Evolutionary conservation across 2,113 vertebrate species (phyloP).

Genomic region (Phycodurus eques): DNA sequence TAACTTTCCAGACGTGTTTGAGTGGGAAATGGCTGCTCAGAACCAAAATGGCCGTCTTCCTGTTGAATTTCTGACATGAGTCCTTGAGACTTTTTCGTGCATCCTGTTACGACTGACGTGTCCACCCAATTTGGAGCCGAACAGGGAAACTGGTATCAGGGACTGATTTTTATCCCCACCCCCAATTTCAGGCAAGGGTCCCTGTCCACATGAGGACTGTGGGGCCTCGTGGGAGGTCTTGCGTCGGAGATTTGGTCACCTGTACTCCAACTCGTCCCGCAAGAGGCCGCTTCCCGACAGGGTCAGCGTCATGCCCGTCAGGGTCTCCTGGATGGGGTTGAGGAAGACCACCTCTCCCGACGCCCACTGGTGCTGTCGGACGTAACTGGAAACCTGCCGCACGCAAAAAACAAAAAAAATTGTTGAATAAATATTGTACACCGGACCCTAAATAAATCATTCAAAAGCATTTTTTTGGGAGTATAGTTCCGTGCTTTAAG

Average conservation of each 20-base stretch:
- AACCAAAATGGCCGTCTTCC: no score
- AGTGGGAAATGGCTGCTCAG: no score
- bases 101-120: no score
- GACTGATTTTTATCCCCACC: neutral
- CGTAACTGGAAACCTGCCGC: slow-evolving; percentile 11
- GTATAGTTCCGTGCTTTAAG: no score
- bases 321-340: slow-evolving; percentile 63
- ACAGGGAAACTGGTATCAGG: no score
- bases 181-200: neutral
- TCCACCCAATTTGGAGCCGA: no score
- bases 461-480: neutral
- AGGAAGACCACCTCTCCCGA: slow-evolving; percentile 59
- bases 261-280: accelerated
- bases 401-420: neutral
- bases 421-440: neutral
- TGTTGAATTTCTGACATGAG: no score
- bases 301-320: slow-evolving; percentile 70
- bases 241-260: slow-evolving; percentile 26
- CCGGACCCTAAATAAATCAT: neutral
- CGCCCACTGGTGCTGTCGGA: slow-evolving; percentile 29
- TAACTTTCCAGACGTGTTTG: no score
- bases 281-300: slow-evolving; percentile 75
- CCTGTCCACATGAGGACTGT: neutral
- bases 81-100: no score
- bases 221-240: neutral